Base-by-base conservation (phyloP, 2,888 invertebrate species). In the Aphrophora alni region DNA sequence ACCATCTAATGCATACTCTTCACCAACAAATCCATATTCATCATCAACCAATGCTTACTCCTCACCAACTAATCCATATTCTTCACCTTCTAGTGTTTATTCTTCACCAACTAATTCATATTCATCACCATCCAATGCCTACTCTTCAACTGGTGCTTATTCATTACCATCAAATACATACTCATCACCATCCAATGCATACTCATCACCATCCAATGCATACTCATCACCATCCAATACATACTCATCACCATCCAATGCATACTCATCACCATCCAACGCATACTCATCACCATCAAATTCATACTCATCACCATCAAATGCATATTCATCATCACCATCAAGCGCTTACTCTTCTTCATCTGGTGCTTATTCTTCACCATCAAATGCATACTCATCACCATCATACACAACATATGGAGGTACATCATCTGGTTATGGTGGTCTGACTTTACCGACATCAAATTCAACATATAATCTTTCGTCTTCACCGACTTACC, bases 371-470 rank as follows among this genome's bases (percentile, higher is more conserved):
- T 76, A 70, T 12, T 81, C 80, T 38, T 79, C 82, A n/a, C 69
- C 77, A 0, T 38, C 77, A 5, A 72, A 71, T 38, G 21, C 73
- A n/a, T 78, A 78, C 33, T 84, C 87, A 10, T 87, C 86, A 73
- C 85, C 85, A 21, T 86, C 87, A 73, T 83, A 85, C 21, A 88
- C 89, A 1, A 88, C 92, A 80, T 93, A 93, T 82, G 92, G 92
- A 2, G 92, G 92, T 38, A 92, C 92, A 0, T 88, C 91, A 82
- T 92, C 92, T 3, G 93, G 93, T 7, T 94, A 94, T 85, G 93
- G 93, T 12, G 93, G 93, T 74, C 89, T 93, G 28, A 92, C 92
- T 80, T 88, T 93, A 83, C 93, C 93, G 80, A 90, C 92, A 14
- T 78, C 80, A 38, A 72, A 81, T 77, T 83, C 83, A 51, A 73